Base-by-base conservation (phyloP, 2,888 invertebrate species). In the Matsumyia berberina region DNA sequence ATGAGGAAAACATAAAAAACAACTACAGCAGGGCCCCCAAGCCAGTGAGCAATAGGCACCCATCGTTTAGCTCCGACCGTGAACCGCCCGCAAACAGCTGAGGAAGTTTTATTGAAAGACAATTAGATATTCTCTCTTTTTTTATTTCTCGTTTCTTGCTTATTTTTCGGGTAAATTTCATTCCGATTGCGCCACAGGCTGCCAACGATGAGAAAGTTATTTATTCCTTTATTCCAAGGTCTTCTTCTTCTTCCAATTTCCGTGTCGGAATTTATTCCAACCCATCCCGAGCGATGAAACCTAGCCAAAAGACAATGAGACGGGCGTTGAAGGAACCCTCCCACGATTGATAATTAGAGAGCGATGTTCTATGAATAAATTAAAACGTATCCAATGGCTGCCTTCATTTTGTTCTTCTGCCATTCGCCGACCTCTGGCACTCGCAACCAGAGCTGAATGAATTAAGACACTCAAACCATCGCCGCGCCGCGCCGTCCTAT, bases 301-400 rank as follows among this genome's bases (percentile, higher is more conserved):
- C 42, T 57, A 8, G 67, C 73, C 67, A 64, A 64, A 57, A 79
- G 78, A 73, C 78, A 69, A 69, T 57, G 78, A 60, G 49, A 72
- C 55, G 39, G 64, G 77, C 62, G 62, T 58, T 69, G 62, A 37
- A 42, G 46, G 44, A 76, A 70, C 73, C 37, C 35, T 60, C 35
- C 78, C 55, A 62, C 78, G 73, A 55, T 73, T 73, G 78, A 78
- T 83, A 83, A 83, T 83, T 83, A 78, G 83, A 64, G 78, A 73
- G 62, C 78, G 73, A 73, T 83, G 83, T 78, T 83, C 83, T 69
- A 83, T 83, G 83, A 83, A 83, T 83, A 83, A 78, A 83, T 83
- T 83, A 83, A 82, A 83, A 69, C 62, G 44, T 67, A 73, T 73
- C 82, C 73, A 78, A 73, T 58, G 82, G 76, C 39, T 76, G 49